Conservation (phyloP, 2,113 vertebrate species). For the Bostrychus sinensis region DNA sequence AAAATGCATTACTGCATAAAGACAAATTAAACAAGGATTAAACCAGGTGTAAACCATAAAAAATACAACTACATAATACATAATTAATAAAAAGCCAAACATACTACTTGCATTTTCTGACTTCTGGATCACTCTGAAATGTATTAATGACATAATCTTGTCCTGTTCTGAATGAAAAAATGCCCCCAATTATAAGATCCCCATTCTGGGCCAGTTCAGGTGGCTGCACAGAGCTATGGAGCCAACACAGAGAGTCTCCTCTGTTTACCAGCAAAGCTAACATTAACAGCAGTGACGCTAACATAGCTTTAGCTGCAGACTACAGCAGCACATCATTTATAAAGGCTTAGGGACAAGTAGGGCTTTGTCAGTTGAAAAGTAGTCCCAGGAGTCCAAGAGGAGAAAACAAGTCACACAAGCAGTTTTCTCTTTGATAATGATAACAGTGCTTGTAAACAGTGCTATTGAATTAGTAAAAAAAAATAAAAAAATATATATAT, state of each 20-base stretch:
- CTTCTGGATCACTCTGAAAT: conserved; percentile 69
- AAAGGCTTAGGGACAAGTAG: conserved; percentile 21
- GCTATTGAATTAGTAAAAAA: too few species aligned
- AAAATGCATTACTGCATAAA: neutral
- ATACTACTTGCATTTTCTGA: conserved; percentile 75
- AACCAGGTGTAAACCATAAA: conserved; percentile 12
- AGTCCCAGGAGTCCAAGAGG: conserved; percentile 39
- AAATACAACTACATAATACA: neutral
- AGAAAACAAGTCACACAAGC: conserved; percentile 19
- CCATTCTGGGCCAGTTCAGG: conserved; percentile 73
- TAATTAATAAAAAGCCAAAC: conserved; percentile 28
- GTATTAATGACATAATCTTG: conserved; percentile 67
- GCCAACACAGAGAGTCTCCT: conserved; percentile 54
- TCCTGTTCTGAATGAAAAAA: conserved; percentile 80
- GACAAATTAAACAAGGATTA: neutral
- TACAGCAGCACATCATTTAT: conserved; percentile 44
- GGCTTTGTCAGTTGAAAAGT: conserved; percentile 20
- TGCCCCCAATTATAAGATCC: conserved; percentile 77
- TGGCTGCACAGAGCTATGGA: conserved; percentile 40
- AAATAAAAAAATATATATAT: too few species aligned
- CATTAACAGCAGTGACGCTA: conserved; percentile 43
- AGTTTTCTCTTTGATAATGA: neutral
- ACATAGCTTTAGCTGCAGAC: conserved; percentile 48
- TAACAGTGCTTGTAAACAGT: neutral
- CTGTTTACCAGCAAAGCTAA: conserved; percentile 42